Percentiles rank a stretch among this genome's conserved stretches.
phyloP scores from a whole-genome alignment of 1,140 invertebrate genomes.

The Mizuhopecten yessoensis region DNA sequence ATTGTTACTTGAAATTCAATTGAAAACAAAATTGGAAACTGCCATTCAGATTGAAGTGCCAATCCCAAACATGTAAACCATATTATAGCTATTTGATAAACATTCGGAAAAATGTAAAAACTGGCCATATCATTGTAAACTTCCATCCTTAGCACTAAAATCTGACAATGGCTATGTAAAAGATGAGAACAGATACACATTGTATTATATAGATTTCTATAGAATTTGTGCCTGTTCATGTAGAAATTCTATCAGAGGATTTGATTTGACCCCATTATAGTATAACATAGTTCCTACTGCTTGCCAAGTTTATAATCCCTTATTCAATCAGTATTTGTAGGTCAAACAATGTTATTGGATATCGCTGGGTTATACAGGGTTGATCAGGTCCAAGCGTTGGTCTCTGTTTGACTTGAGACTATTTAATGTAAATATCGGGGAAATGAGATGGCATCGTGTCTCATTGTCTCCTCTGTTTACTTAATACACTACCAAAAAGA shows the following conservation, averaged over 20 bases:
- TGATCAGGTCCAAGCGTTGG: background rate
- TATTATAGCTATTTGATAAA: background rate
- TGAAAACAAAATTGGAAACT: background rate
- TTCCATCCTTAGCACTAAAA: background rate
- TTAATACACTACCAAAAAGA: too few relatives aligned
- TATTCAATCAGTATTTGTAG: background rate
- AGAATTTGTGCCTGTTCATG: background rate
- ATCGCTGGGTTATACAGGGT: background rate
- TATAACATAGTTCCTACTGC: background rate
- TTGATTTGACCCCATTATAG: background rate
- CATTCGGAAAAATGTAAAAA: background rate
- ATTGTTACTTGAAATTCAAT: background rate
- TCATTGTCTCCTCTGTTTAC: too few relatives aligned
- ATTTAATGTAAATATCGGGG: background rate
- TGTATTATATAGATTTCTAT: background rate
- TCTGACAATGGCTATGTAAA: background rate
- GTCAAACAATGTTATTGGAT: background rate
- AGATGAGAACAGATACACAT: background rate
- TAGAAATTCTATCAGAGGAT: background rate
- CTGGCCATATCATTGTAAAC: background rate
- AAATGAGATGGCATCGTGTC: too few relatives aligned
- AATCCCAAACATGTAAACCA: background rate
- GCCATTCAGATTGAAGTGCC: background rate
- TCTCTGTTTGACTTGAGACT: background rate
- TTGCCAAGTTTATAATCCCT: constrained; percentile 16